These are phyloP conservation scores for Sinopyrophorus schimmeli DNA, from an alignment of 2,888 invertebrate species.

Conservation along the genomic window DNA sequence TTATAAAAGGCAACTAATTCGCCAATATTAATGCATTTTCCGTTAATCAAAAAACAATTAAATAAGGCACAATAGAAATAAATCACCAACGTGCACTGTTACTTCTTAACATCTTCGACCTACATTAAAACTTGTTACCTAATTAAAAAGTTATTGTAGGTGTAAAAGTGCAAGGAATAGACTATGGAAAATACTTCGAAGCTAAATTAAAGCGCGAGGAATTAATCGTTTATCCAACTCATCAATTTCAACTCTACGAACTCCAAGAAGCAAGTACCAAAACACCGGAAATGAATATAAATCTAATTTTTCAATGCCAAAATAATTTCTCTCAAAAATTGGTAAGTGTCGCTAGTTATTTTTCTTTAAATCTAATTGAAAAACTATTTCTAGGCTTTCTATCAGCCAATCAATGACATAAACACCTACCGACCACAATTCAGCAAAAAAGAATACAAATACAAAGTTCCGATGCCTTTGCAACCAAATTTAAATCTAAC, in stretches of 20 bases:
- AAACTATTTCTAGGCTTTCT: slow-evolving; percentile 56
- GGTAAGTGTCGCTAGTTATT: too few relatives aligned
- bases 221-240: neutral
- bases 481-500: slow-evolving; percentile 47
- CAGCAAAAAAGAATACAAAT: slow-evolving; percentile 48
- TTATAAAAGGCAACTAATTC: too few relatives aligned
- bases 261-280: neutral
- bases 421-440: slow-evolving; percentile 59
- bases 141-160: neutral
- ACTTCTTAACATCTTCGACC: too few relatives aligned
- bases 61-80: too few relatives aligned
- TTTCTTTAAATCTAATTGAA: too few relatives aligned
- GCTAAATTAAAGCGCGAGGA: neutral
- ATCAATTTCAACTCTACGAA: neutral
- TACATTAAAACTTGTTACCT: too few relatives aligned
- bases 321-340: neutral
- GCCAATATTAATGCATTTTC: too few relatives aligned
- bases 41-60: too few relatives aligned
- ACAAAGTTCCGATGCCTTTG: slow-evolving; percentile 56
- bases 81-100: too few relatives aligned
- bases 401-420: slow-evolving; percentile 55
- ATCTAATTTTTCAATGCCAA: neutral
- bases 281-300: neutral
- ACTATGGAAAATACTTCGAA: slow-evolving; percentile 3
- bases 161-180: neutral